These are phyloP conservation scores for Campylorhamphus procurvoides DNA, from an alignment of 2,113 vertebrate genomes.

Conservation along the genomic window DNA sequence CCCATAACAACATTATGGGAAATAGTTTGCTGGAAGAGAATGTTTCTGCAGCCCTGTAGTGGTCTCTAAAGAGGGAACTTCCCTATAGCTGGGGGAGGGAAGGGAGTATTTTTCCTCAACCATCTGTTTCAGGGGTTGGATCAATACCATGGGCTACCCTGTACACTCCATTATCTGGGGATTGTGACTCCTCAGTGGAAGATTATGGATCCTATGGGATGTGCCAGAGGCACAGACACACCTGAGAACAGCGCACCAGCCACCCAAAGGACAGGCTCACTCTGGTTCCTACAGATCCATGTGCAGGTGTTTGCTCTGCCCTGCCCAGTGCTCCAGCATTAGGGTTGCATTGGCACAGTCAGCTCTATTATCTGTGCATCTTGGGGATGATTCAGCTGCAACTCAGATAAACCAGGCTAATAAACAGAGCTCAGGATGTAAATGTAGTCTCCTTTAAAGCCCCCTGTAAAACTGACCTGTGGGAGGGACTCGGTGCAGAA, in stretches of 20 bases:
- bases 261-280: background rate
- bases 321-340: background rate
- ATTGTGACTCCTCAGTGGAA: background rate
- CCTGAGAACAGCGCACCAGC: background rate
- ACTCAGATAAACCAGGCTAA: background rate
- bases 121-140: background rate
- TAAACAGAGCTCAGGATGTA: background rate
- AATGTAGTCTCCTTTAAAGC: background rate
- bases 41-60: background rate
- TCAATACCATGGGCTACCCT: background rate
- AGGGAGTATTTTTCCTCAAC: background rate
- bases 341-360: background rate
- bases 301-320: background rate
- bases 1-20: background rate
- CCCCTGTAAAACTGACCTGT: background rate
- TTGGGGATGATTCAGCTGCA: background rate
- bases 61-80: background rate
- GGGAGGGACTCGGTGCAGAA: background rate
- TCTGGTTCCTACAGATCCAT: background rate
- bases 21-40: background rate
- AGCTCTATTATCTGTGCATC: background rate
- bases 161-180: background rate
- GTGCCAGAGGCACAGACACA: background rate
- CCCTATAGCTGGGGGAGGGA: background rate
- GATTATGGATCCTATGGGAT: background rate